Conservation (phyloP, 2,888 invertebrate species). For the Dicranocentrus wangi region DNA sequence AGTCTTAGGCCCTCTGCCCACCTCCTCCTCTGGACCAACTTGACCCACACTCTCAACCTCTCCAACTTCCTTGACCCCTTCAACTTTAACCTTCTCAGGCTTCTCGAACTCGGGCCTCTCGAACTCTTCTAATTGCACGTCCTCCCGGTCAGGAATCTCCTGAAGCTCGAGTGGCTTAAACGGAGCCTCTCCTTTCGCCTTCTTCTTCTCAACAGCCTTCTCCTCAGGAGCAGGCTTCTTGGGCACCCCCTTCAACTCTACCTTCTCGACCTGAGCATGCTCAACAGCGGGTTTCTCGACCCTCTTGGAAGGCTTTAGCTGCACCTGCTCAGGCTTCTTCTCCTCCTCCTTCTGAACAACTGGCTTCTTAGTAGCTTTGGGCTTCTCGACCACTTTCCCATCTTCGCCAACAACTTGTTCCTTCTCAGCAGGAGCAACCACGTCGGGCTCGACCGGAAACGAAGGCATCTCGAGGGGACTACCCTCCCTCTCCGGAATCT, state of each 20-base stretch:
- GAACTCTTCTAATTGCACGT: conserved; percentile 36
- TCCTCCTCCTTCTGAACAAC: conserved; percentile 5
- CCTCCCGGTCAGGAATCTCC: conserved; percentile 44
- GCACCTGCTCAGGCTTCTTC: conserved; percentile 11
- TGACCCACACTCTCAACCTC: neutral
- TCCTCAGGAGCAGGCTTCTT: neutral
- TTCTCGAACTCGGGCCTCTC: conserved; percentile 26
- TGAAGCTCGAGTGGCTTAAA: conserved; percentile 51
- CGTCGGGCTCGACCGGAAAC: neutral
- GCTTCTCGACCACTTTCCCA: neutral
- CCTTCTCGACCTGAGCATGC: conserved; percentile 12
- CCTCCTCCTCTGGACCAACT: neutral
- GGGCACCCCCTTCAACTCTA: conserved; percentile 28
- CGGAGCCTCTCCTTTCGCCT: neutral
- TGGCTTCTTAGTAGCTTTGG: neutral
- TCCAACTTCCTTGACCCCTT: neutral
- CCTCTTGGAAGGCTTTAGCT: conserved; percentile 33
- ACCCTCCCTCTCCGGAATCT: conserved; percentile 3
- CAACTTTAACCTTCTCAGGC: conserved; percentile 7
- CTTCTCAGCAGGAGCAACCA: neutral
- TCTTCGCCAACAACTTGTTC: neutral
- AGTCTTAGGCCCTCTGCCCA: neutral
- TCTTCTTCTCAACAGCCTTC: conserved; percentile 6
- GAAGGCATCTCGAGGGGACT: neutral
- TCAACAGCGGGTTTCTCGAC: conserved; percentile 3